phyloP scores from a whole-genome alignment of 2,888 invertebrate genomes.

The Morpho helenor region DNA sequence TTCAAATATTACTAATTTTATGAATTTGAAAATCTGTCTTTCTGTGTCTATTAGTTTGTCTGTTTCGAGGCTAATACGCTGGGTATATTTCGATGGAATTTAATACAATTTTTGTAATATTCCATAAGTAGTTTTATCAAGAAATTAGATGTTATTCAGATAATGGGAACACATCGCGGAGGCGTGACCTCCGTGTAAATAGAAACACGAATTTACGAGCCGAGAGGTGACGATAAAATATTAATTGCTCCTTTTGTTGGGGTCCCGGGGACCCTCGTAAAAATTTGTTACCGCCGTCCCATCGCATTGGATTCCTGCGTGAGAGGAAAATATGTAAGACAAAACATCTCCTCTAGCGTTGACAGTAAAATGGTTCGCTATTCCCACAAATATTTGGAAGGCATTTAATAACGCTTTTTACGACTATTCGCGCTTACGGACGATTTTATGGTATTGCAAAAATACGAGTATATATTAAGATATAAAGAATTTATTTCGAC shows the following conservation, averaged over 20 bases:
- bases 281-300: slow-evolving; percentile 4
- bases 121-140: too few species aligned
- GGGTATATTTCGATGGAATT: too few species aligned
- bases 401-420: slow-evolving; percentile 6
- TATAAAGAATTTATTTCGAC: too few species aligned
- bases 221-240: slow-evolving; percentile 9
- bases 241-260: slow-evolving; percentile 11
- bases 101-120: too few species aligned
- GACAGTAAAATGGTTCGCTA: slow-evolving; percentile 8
- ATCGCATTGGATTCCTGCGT: slow-evolving; percentile 2
- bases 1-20: too few species aligned
- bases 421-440: background rate
- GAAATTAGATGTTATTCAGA: too few species aligned
- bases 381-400: slow-evolving; percentile 1
- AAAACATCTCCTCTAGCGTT: background rate
- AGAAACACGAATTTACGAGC: slow-evolving; percentile 3
- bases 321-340: background rate
- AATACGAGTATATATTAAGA: too few species aligned
- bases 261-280: slow-evolving; percentile 8
- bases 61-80: too few species aligned
- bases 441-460: too few species aligned
- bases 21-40: too few species aligned
- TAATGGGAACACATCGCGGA: background rate
- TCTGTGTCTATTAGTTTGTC: too few species aligned
- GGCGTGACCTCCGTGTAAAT: slow-evolving; percentile 4